phyloP scores from a whole-genome alignment of 2,797 vertebrate genomes.

The Syngnathus acus region DNA sequence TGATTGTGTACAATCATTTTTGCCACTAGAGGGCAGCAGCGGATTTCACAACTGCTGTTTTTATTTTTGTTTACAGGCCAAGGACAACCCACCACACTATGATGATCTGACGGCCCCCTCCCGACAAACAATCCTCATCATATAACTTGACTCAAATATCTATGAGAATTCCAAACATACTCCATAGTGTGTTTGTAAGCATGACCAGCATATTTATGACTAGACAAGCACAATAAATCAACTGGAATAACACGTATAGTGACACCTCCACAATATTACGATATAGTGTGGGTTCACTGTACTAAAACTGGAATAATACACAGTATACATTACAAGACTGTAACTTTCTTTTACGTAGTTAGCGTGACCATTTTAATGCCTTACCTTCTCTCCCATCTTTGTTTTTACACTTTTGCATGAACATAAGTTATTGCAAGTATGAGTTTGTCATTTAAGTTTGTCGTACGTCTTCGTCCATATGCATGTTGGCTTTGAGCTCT shows the following conservation, averaged over 20 bases:
- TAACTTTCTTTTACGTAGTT: slow-evolving; percentile 21
- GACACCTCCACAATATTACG: neutral
- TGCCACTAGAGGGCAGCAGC: too few relatives aligned
- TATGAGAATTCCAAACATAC: neutral
- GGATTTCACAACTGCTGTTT: neutral
- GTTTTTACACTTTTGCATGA: slow-evolving; percentile 62
- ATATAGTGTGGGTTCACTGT: neutral
- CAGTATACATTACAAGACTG: neutral
- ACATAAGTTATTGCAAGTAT: slow-evolving; percentile 54
- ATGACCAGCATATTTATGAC: slow-evolving; percentile 33
- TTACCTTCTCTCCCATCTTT: slow-evolving; percentile 51
- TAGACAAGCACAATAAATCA: slow-evolving; percentile 3
- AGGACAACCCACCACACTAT: slow-evolving; percentile 94
- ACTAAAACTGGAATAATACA: slow-evolving; percentile 5
- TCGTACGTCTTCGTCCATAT: slow-evolving; percentile 13
- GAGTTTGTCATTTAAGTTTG: slow-evolving; percentile 26
- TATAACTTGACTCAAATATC: neutral
- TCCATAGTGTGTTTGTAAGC: slow-evolving; percentile 16
- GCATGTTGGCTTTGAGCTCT: slow-evolving; percentile 38
- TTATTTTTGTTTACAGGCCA: slow-evolving; percentile 68
- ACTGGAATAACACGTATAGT: slow-evolving; percentile 6
- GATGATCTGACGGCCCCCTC: slow-evolving; percentile 51
- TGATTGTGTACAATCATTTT: slow-evolving; percentile 29
- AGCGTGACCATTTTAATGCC: slow-evolving; percentile 61
- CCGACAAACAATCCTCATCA: slow-evolving; percentile 7